Evolutionary conservation across 2,888 invertebrate species (phyloP).

Genomic region (Cerceris ruficornis): DNA sequence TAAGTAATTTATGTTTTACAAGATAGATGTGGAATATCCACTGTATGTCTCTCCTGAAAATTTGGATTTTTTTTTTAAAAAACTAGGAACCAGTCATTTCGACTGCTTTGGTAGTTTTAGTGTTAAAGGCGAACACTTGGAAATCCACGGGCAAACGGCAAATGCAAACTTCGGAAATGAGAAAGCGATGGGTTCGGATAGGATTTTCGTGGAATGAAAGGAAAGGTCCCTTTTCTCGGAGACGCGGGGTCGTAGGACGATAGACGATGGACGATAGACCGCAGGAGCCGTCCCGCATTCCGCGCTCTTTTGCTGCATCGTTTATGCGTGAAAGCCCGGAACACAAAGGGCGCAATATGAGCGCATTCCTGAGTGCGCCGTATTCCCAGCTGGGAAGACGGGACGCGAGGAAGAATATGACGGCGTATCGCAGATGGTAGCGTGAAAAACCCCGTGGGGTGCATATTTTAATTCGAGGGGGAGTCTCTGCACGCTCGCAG

Average conservation of each 20-base stretch:
- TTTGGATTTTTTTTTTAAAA: too few relatives aligned
- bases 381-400: slow-evolving; percentile 38
- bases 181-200: not conserved
- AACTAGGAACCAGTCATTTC: too few relatives aligned
- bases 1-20: too few relatives aligned
- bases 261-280: not conserved
- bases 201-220: slow-evolving; percentile 4
- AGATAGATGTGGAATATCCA: too few relatives aligned
- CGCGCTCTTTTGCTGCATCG: slow-evolving; percentile 61
- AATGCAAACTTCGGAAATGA: not conserved
- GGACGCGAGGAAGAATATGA: slow-evolving; percentile 35
- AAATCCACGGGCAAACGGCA: too few relatives aligned
- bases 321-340: slow-evolving; percentile 69
- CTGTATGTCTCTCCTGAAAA: too few relatives aligned
- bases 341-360: slow-evolving; percentile 73
- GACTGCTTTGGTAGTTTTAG: too few relatives aligned
- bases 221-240: slow-evolving; percentile 23
- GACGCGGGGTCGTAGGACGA: slow-evolving; percentile 3
- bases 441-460: slow-evolving; percentile 57
- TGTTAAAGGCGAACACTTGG: too few relatives aligned
- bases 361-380: slow-evolving; percentile 66
- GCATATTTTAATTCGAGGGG: slow-evolving; percentile 65
- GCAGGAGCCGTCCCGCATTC: slow-evolving; percentile 50
- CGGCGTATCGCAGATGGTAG: slow-evolving; percentile 26
- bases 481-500: slow-evolving; percentile 23